Conservation (phyloP, 2,797 vertebrate species). For the Myoxocephalus aenaeus region DNA sequence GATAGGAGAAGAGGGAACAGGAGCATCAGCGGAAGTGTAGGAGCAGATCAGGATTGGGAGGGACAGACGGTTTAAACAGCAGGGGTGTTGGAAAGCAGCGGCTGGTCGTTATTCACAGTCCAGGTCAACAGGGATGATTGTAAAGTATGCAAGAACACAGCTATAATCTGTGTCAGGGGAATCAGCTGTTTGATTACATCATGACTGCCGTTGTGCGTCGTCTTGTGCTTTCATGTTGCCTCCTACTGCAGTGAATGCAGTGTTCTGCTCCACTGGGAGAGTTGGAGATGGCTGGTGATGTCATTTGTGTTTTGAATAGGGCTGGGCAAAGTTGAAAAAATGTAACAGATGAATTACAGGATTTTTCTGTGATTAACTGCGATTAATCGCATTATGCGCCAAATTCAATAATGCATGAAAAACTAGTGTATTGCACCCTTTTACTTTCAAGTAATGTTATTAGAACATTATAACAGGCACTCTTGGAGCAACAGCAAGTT, state of each 20-base stretch:
- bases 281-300: conserved; percentile 45
- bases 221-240: conserved; percentile 14
- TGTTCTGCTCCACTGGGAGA: conserved; percentile 42
- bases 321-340: no score
- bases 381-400: no score
- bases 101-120: conserved; percentile 69
- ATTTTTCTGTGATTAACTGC: no score
- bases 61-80: conserved; percentile 77
- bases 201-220: background rate
- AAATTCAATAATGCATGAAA: no score
- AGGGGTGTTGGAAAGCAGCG: conserved; percentile 74
- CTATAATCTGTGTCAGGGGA: conserved; percentile 30
- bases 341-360: no score
- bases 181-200: conserved; percentile 26
- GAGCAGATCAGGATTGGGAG: conserved; percentile 28
- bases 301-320: conserved; percentile 33
- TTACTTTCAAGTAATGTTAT: no score
- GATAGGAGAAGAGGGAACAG: background rate
- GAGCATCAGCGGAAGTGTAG: background rate
- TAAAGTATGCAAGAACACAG: conserved; percentile 24
- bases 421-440: no score
- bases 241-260: no score
- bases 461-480: no score
- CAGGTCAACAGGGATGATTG: conserved; percentile 49
- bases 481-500: no score